Evolutionary conservation across 2,888 invertebrate species (phyloP).

Genomic region (Trimorus sp.): DNA sequence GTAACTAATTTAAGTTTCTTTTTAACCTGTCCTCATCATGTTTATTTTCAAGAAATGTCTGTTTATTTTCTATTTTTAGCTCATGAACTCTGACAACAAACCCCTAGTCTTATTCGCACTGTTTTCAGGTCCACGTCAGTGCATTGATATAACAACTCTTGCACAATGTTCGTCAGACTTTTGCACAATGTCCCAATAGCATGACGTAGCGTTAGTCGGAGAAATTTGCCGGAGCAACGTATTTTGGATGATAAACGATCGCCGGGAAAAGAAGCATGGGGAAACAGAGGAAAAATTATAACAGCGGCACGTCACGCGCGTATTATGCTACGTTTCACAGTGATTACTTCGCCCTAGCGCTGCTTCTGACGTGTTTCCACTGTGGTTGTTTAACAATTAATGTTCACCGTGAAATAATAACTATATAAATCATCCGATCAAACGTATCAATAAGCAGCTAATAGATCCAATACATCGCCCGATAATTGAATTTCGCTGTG

Average conservation of each 20-base stretch:
- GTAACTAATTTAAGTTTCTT: not conserved
- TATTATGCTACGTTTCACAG: constrained; percentile 62
- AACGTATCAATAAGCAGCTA: constrained; percentile 42
- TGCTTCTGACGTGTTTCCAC: constrained; percentile 79
- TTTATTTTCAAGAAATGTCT: too few relatives aligned
- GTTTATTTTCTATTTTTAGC: not conserved
- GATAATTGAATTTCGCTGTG: constrained; percentile 24
- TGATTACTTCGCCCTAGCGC: constrained; percentile 74
- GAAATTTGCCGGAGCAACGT: constrained; percentile 72
- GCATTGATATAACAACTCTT: constrained; percentile 20
- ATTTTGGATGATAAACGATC: constrained; percentile 79
- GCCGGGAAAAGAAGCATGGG: constrained; percentile 59
- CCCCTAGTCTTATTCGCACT: too few relatives aligned
- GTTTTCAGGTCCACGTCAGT: too few relatives aligned
- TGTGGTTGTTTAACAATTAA: constrained; percentile 78
- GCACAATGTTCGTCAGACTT: constrained; percentile 24
- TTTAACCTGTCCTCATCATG: too few relatives aligned
- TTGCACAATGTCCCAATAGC: constrained; percentile 50
- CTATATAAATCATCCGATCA: constrained; percentile 74
- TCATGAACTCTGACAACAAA: too few relatives aligned
- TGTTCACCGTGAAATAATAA: constrained; percentile 74
- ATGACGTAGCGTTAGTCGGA: constrained; percentile 73
- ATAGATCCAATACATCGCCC: not conserved
- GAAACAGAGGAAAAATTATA: constrained; percentile 31
- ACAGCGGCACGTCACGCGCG: constrained; percentile 48